Percentiles rank a stretch among this genome's conserved stretches.
Evolutionary conservation across 2,113 vertebrate species (phyloP).

Genomic region (Eudorcas thomsonii): DNA sequence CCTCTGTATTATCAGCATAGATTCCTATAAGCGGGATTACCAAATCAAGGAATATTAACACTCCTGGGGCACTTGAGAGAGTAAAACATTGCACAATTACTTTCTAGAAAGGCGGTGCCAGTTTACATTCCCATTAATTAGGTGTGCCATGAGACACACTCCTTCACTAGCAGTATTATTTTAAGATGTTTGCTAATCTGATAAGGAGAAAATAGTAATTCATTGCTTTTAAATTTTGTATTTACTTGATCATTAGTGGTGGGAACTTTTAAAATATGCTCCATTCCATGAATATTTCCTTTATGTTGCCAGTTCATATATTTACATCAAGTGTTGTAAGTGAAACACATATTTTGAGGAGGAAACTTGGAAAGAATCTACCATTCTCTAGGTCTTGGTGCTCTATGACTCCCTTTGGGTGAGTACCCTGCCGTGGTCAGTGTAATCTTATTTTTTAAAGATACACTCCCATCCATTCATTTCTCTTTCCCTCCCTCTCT

Average conservation of each 20-base stretch:
- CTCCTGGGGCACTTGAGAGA: background rate
- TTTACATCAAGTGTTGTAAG: background rate
- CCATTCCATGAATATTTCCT: background rate
- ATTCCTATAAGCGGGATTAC: background rate
- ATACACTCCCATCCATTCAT: too few species aligned
- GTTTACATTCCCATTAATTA: background rate
- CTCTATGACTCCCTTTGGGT: background rate
- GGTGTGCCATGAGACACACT: background rate
- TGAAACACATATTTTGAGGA: background rate
- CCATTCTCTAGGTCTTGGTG: background rate
- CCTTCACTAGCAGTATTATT: background rate
- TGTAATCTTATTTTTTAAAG: background rate
- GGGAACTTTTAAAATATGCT: background rate
- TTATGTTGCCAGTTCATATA: background rate
- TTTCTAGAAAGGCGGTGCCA: background rate
- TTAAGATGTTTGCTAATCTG: background rate
- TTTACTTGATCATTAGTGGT: background rate
- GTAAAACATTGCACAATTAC: background rate
- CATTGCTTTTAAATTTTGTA: background rate
- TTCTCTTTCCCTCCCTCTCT: background rate
- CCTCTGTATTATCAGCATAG: background rate
- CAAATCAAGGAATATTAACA: background rate
- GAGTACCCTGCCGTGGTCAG: background rate
- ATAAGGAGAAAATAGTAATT: background rate
- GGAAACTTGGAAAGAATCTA: background rate